These are phyloP conservation scores for Pluvialis apricaria DNA, from an alignment of 2,113 vertebrate genomes.

Conservation along the genomic window DNA sequence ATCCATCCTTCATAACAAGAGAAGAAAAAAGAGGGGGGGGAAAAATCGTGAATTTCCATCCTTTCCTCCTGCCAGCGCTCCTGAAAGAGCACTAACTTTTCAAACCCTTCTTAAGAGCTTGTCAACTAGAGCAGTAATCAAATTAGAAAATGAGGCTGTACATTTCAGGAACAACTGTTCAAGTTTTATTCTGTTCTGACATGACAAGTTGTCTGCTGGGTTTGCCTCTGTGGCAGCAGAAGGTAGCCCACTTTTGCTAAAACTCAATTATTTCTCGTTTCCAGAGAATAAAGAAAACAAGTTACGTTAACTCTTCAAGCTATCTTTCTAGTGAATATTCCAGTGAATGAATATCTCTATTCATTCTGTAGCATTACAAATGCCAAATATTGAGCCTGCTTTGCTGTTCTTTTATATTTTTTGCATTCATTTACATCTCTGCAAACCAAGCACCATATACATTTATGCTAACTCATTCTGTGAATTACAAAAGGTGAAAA, in stretches of 20 bases:
- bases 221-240: neutral
- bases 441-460: neutral
- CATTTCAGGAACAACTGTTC: neutral
- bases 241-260: neutral
- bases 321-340: neutral
- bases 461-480: neutral
- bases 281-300: neutral
- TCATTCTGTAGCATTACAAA: neutral
- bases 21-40: neutral
- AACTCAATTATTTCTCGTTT: neutral
- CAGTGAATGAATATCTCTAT: neutral
- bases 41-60: neutral
- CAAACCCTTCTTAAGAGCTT: neutral
- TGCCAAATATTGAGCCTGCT: neutral
- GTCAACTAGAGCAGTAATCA: neutral
- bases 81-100: neutral
- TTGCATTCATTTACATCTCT: neutral
- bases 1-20: neutral
- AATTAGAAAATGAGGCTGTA: neutral
- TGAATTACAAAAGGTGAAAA: neutral
- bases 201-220: neutral
- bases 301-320: neutral
- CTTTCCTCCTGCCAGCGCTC: neutral
- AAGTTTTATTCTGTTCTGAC: neutral
- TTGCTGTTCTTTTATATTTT: neutral